These are phyloP conservation scores for Ypsolopha scabrella DNA, from an alignment of 2,888 invertebrate species.

Conservation along the genomic window DNA sequence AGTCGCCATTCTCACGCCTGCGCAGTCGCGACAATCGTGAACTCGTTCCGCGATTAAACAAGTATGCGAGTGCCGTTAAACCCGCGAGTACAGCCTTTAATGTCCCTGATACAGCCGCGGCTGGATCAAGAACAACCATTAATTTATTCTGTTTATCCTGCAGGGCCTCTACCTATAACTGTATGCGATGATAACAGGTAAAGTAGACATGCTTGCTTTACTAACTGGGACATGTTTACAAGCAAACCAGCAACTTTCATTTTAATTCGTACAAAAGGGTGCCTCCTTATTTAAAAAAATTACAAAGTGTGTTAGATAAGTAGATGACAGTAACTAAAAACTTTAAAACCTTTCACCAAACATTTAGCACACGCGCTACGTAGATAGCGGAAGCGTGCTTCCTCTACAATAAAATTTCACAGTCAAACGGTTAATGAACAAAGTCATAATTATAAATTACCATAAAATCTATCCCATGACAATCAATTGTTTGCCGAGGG, in stretches of 20 bases:
- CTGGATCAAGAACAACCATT: neutral
- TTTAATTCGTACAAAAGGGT: too few relatives aligned
- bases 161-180: neutral
- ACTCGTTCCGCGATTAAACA: constrained; percentile 47
- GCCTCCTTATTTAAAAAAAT: too few relatives aligned
- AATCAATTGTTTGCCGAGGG: constrained; percentile 32
- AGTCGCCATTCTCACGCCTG: constrained; percentile 64
- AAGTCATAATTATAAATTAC: constrained; percentile 44
- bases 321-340: too few relatives aligned
- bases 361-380: neutral
- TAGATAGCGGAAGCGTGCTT: constrained; percentile 1
- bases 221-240: too few relatives aligned
- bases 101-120: constrained; percentile 1
- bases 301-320: too few relatives aligned
- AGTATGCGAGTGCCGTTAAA: constrained; percentile 5
- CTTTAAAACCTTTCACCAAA: too few relatives aligned
- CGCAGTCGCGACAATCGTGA: constrained; percentile 41
- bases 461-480: constrained; percentile 63
- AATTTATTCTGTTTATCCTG: constrained; percentile 1
- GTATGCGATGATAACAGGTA: neutral
- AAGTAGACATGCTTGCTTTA: too few relatives aligned
- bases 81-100: constrained; percentile 1
- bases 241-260: too few relatives aligned
- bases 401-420: constrained; percentile 6
- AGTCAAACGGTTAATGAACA: constrained; percentile 8